phyloP scores from a whole-genome alignment of 2,888 invertebrate genomes.

The Stenoptilia bipunctidactyla region DNA sequence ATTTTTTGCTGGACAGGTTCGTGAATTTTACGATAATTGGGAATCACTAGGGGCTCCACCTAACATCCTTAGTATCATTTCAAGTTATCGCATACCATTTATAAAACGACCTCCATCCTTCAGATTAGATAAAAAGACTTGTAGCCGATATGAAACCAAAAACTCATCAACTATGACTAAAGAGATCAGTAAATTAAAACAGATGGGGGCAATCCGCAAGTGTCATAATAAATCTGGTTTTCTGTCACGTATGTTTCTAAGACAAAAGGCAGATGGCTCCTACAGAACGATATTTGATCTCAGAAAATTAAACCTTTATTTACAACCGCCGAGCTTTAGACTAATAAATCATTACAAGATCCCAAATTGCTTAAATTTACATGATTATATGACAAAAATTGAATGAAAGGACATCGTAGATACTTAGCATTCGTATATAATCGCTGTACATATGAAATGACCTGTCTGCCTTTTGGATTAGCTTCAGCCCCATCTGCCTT shows the following conservation, averaged over 20 bases:
- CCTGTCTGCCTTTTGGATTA: slow-evolving; percentile 1
- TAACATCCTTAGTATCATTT: too few species aligned
- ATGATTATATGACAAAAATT: neutral
- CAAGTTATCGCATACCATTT: too few species aligned
- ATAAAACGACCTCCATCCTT: too few species aligned
- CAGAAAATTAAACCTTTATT: neutral
- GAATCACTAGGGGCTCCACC: too few species aligned
- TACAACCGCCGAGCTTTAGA: neutral
- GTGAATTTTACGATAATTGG: too few species aligned
- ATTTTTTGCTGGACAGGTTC: too few species aligned
- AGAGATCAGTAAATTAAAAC: too few species aligned
- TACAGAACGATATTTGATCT: neutral
- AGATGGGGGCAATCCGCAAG: too few species aligned
- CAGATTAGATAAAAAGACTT: too few species aligned
- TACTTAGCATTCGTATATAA: neutral
- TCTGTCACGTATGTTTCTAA: neutral
- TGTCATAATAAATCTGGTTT: neutral
- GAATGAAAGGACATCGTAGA: neutral
- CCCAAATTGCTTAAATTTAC: neutral
- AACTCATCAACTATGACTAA: too few species aligned
- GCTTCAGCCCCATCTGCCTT: neutral
- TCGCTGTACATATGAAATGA: neutral
- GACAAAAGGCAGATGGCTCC: neutral
- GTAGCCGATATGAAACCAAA: too few species aligned
- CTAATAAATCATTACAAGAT: neutral